A percentile compares a stretch with the other conserved stretches of the same genome.
phyloP scores from a whole-genome alignment of 2,797 vertebrate genomes.

The Miichthys miiuy region DNA sequence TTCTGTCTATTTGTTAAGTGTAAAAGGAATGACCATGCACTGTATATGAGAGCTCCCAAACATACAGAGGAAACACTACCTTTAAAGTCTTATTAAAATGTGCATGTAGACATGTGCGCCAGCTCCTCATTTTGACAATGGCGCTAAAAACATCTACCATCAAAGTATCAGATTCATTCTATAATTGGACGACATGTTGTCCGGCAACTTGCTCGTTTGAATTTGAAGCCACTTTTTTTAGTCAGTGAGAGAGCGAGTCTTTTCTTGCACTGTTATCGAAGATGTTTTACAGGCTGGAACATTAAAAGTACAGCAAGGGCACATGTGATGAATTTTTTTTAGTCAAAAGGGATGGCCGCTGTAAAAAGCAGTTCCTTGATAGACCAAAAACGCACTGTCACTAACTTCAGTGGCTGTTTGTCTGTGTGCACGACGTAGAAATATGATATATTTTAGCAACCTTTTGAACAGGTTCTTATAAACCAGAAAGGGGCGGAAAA shows the following conservation, averaged over 20 bases:
- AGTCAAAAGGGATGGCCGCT: constrained; percentile 18
- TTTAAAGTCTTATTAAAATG: constrained; percentile 69
- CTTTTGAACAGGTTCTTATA: constrained; percentile 30
- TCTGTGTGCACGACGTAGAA: constrained; percentile 28
- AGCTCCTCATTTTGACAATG: constrained; percentile 63
- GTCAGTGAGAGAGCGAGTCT: not conserved
- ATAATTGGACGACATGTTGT: not conserved
- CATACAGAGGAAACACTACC: constrained; percentile 48
- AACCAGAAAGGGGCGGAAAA: not conserved
- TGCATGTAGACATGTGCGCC: constrained; percentile 42
- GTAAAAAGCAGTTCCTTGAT: constrained; percentile 28
- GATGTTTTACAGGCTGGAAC: constrained; percentile 18
- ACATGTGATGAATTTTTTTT: constrained; percentile 21
- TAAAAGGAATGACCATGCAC: constrained; percentile 76
- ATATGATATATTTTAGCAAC: constrained; percentile 18
- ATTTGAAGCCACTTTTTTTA: constrained; percentile 16
- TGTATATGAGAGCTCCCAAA: constrained; percentile 79
- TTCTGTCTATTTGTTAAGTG: constrained; percentile 26
- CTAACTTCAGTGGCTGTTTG: constrained; percentile 35
- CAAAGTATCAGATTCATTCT: constrained; percentile 34
- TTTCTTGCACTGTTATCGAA: constrained; percentile 20
- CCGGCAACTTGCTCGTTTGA: constrained; percentile 10
- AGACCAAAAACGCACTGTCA: constrained; percentile 65
- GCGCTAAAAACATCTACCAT: constrained; percentile 56
- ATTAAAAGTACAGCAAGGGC: constrained; percentile 5